phyloP scores from a whole-genome alignment of 2,888 invertebrate genomes.

The Drosophila phalerata region DNA sequence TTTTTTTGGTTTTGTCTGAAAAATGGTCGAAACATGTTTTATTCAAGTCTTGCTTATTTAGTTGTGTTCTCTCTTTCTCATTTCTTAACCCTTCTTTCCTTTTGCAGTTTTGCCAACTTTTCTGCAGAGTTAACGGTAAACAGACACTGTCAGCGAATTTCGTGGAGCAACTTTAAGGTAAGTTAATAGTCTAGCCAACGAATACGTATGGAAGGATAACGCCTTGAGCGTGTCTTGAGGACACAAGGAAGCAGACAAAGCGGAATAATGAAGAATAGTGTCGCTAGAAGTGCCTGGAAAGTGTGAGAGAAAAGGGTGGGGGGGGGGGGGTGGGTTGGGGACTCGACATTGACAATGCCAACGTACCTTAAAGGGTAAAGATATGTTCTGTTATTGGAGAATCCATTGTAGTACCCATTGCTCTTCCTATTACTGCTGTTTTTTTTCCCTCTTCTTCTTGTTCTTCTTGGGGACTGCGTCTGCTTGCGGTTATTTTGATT shows the following conservation, averaged over 20 bases:
- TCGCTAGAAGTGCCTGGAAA: slow-evolving; percentile 25
- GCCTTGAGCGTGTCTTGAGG: slow-evolving; percentile 3
- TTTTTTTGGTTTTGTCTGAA: background rate
- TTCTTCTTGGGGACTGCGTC: slow-evolving; percentile 11
- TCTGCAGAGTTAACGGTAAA: slow-evolving; percentile 19
- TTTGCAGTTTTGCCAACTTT: slow-evolving; percentile 30
- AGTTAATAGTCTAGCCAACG: slow-evolving; percentile 29
- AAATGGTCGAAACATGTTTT: slow-evolving; percentile 16
- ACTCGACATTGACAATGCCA: slow-evolving; percentile 48
- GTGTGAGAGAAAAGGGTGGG: background rate
- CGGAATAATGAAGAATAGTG: slow-evolving; percentile 12
- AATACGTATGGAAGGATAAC: background rate
- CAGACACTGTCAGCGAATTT: slow-evolving; percentile 13
- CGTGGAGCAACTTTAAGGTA: slow-evolving; percentile 51
- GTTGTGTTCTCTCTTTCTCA: background rate
- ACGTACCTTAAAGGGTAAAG: slow-evolving; percentile 29
- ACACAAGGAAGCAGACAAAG: slow-evolving; percentile 1
- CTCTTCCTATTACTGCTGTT: background rate
- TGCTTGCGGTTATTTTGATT: slow-evolving; percentile 63
- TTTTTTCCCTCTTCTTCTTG: background rate
- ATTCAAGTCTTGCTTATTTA: slow-evolving; percentile 13
- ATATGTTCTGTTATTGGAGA: slow-evolving; percentile 2
- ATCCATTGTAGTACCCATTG: slow-evolving; percentile 11
- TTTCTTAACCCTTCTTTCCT: slow-evolving; percentile 7
- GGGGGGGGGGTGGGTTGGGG: background rate